phyloP scores from a whole-genome alignment of 2,113 vertebrate genomes.

The Brienomyrus brachyistius region DNA sequence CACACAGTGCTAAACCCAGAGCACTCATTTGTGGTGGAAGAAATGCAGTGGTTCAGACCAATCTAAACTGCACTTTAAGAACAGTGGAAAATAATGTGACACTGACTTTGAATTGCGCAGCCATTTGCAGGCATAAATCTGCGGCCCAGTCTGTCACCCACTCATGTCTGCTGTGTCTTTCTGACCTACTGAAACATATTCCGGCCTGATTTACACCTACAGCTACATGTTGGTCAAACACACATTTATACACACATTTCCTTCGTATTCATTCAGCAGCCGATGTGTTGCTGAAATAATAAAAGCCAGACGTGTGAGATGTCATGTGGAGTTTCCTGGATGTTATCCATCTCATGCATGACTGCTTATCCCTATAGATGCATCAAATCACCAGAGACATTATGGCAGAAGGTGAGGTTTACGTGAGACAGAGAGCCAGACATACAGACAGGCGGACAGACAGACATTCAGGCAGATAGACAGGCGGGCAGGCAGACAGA shows the following conservation, averaged over 20 bases:
- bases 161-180: background rate
- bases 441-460: too few relatives aligned
- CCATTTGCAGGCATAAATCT: background rate
- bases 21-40: background rate
- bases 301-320: background rate
- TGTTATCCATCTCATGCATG: background rate
- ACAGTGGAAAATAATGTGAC: background rate
- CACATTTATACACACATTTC: background rate
- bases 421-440: background rate
- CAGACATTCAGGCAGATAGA: too few relatives aligned
- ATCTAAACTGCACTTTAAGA: background rate
- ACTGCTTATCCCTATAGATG: background rate
- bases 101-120: accelerated
- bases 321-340: background rate
- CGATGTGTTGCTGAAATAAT: background rate
- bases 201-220: background rate
- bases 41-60: background rate
- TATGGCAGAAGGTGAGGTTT: background rate
- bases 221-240: background rate
- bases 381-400: background rate
- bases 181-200: background rate
- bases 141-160: background rate
- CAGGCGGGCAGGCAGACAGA: too few relatives aligned
- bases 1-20: background rate
- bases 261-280: background rate